phyloP scores from a whole-genome alignment of 2,797 vertebrate species.

The Acanthornis magna region DNA sequence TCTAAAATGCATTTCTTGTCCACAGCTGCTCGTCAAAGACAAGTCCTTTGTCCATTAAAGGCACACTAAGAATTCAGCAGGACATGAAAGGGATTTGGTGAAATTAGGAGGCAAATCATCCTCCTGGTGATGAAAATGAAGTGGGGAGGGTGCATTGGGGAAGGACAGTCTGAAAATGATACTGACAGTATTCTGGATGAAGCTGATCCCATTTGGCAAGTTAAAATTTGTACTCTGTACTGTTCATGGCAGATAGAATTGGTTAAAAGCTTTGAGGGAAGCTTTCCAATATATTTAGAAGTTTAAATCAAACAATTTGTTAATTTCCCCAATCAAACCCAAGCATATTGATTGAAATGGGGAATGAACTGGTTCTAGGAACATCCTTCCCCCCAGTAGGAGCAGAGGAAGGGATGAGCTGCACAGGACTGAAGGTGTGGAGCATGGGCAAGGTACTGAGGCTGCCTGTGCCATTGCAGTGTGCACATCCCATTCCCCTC shows the following conservation, averaged over 20 bases:
- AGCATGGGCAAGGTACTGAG: neutral
- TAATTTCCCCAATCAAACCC: neutral
- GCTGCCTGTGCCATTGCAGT: too few species aligned
- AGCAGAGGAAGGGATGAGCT: neutral
- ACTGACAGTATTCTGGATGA: neutral
- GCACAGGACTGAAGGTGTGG: neutral
- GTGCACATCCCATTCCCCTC: neutral
- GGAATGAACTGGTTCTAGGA: neutral
- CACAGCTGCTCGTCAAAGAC: neutral
- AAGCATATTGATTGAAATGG: neutral
- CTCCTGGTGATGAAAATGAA: neutral
- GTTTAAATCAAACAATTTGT: neutral
- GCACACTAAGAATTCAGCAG: neutral
- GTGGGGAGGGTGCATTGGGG: neutral
- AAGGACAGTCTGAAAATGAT: neutral
- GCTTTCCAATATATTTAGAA: neutral
- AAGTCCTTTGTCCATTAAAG: neutral
- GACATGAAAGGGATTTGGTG: neutral
- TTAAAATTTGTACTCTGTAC: neutral
- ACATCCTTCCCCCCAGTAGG: neutral
- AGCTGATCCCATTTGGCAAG: neutral
- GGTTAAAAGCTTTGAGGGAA: neutral
- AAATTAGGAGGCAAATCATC: neutral
- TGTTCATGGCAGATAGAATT: neutral
- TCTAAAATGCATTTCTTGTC: neutral